Conservation (phyloP, 2,797 vertebrate genomes). For the Triplophysa bombifrons region DNA sequence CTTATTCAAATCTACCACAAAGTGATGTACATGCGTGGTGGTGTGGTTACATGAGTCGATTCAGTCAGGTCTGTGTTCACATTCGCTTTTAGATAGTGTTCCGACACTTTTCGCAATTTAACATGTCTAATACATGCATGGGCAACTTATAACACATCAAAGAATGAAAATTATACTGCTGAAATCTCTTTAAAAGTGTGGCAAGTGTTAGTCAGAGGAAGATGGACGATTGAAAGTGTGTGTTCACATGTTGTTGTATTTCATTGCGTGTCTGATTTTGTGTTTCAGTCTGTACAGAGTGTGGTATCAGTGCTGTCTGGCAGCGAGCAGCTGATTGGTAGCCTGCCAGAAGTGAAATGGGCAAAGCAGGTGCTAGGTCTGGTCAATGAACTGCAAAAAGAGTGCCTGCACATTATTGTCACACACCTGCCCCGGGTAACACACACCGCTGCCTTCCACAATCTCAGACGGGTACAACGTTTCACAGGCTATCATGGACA, state of each 20-base stretch:
- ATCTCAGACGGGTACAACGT: constrained; percentile 82
- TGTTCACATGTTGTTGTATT: neutral
- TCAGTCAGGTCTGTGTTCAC: no score
- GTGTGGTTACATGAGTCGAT: no score
- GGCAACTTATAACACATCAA: no score
- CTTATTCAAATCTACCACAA: no score
- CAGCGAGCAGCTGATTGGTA: constrained; percentile 84
- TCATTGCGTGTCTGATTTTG: constrained; percentile 5
- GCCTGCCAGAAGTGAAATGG: constrained; percentile 93
- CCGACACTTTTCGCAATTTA: no score
- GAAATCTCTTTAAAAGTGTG: neutral
- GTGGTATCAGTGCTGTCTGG: constrained; percentile 85
- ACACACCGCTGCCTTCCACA: constrained; percentile 81
- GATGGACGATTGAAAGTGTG: constrained; percentile 1
- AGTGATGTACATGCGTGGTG: no score
- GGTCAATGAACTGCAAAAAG: constrained; percentile 83
- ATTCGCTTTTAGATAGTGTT: no score
- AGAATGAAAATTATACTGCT: neutral
- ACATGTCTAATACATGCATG: no score
- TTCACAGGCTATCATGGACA: neutral
- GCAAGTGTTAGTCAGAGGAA: neutral
- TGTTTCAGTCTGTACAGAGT: constrained; percentile 82
- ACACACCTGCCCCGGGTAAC: constrained; percentile 79
- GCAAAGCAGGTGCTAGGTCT: constrained; percentile 81
- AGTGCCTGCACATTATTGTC: constrained; percentile 83